Base-by-base conservation (phyloP, 2,888 invertebrate genomes). In the Eilema griseolum region DNA sequence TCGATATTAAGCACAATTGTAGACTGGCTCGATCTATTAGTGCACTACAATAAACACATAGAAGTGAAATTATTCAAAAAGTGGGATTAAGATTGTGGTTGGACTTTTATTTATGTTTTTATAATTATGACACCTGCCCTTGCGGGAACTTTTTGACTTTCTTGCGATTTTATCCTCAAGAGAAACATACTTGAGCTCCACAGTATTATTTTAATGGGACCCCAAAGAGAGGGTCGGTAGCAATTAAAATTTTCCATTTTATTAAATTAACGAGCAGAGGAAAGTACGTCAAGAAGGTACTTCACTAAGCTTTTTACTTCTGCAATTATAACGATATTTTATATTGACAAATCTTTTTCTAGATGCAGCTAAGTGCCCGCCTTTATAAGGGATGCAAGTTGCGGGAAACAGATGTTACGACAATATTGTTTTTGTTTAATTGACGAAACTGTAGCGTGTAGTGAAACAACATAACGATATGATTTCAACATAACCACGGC, bases 171-270 rank as follows among this genome's bases (percentile, higher is more conserved):
- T 74, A 85, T 78, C 72, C 80, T 84, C 78, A 78, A 83, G 79
- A 79, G 84, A 83, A 88, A 88, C 84, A 83, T 79, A 82, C 81
- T 87, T 81, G 80, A 82, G 75, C 77, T 76, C 76, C 77, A 81
- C 84, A 85, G 86, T 88, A 86, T 88, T 85, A 87, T 86, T 90
- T 88, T 87, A 88, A 89, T 86, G 79, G 85, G 76, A 82, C 74
- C 82, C 80, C 75, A 84, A 86, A 83, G 82, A 77, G 81, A 85
- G 83, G 83, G 86, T 78, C 79, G 85, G 75, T 78, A 73, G 88
- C 90, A 90, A 90, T 90, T 89, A 90, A 90, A 89, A 87, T 88
- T 87, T 89, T 89, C 85, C 87, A 88, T 89, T 89, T 88, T 89
- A 89, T 89, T 89, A 86, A 89, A 88, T 89, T 90, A 89, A 89